Percentiles rank a stretch among this genome's conserved stretches.
These are phyloP conservation scores for Hybos culiciformis DNA, from an alignment of 2,888 invertebrate genomes.

Conservation along the genomic window DNA sequence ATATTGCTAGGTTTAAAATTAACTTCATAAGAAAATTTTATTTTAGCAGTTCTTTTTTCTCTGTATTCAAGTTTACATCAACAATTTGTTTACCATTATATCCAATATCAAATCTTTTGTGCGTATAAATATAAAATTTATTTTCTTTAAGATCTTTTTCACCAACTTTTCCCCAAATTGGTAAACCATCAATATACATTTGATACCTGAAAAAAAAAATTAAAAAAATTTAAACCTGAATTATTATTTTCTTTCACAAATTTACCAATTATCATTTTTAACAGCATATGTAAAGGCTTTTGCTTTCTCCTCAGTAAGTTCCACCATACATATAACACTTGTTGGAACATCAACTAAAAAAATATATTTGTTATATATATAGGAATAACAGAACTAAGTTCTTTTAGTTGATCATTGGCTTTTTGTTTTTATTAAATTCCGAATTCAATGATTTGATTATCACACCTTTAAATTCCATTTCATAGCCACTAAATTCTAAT, in stretches of 20 bases:
- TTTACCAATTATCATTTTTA: conserved; percentile 98
- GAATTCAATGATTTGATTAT: no score
- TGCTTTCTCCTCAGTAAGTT: conserved; percentile 68
- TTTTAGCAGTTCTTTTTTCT: conserved; percentile 73
- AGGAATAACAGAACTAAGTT: no score
- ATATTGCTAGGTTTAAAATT: conserved; percentile 83
- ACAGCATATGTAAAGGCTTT: conserved; percentile 95
- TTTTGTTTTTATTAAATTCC: no score
- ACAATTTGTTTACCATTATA: conserved; percentile 93
- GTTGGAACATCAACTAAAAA: conserved; percentile 48
- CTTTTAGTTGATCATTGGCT: no score
- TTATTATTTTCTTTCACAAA: no score
- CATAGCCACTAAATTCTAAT: conserved; percentile 91
- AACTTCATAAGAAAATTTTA: conserved; percentile 92
- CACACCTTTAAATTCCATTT: conserved; percentile 69
- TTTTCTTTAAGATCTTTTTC: conserved; percentile 75
- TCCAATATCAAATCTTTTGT: conserved; percentile 96
- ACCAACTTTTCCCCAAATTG: conserved; percentile 98
- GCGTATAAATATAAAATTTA: conserved; percentile 85
- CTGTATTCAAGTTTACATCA: conserved; percentile 93
- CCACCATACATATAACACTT: conserved; percentile 66
- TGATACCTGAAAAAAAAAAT: no score
- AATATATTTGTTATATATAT: no score
- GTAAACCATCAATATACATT: conserved; percentile 98
- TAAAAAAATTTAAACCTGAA: no score